Base-by-base conservation (phyloP, 2,888 invertebrate genomes). In the Beris chalybata region DNA sequence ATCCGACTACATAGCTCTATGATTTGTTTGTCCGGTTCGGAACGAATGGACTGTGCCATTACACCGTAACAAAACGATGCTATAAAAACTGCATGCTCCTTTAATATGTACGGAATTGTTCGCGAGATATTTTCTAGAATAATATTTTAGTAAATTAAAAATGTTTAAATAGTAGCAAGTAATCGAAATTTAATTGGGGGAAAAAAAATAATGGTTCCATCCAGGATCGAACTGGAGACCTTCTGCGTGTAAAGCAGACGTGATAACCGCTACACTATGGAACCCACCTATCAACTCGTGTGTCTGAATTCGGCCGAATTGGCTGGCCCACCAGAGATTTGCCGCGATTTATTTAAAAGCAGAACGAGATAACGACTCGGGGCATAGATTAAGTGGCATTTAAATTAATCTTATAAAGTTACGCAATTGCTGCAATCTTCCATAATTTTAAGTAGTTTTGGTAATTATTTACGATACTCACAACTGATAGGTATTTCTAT, bases 191-290 rank as follows among this genome's bases (percentile, higher is more conserved):
- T 48, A 7, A 15, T 7, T 43, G 11, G 38, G 6, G 22, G 15
- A 54, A n/a, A 4, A 9, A 50, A 38, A 58, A 54, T n/a, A 15
- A 32, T 79, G 79, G 78, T 79, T 79, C 78, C 79, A 79, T 79
- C 78, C 78, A 77, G 80, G 79, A 77, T 80, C 80, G 79, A 80
- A 80, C 80, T 77, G 79, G 80, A 80, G 80, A 80, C 79, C 79
- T 80, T 80, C 80, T 80, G 80, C 80, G 79, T 80, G 79, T 80
- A 80, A 80, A 80, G 79, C 79, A 80, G 79, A 80, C 80, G 80
- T 79, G 80, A 79, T 79, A 80, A 79, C 79, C 79, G 79, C 79
- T 80, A 80, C 79, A 80, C 80, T 79, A 79, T 79, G 80, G 79
- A 80, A 79, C 80, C 79, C 58, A 29, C 44, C 11, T 53, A 31